Evolutionary conservation across 2,113 vertebrate genomes (phyloP).

Genomic region (Coracopsis vasa): DNA sequence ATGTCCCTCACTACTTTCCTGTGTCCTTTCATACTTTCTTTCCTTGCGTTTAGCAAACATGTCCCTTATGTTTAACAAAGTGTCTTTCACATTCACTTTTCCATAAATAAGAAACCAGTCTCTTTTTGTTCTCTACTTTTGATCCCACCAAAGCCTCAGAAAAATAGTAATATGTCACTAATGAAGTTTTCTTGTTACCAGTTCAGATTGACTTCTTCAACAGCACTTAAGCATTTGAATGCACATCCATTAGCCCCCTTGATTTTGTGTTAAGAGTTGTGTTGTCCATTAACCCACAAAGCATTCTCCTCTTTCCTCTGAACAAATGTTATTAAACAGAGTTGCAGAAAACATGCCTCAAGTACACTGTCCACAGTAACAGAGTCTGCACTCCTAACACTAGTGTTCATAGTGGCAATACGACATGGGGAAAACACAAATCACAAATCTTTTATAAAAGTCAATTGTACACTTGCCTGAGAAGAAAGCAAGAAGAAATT

Average conservation of each 20-base stretch:
- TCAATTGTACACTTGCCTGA: not conserved
- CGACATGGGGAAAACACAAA: not conserved
- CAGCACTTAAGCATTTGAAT: not conserved
- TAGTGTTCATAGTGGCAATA: not conserved
- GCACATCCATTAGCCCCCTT: slow-evolving; percentile 44
- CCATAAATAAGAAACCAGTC: not conserved
- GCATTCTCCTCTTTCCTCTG: not conserved
- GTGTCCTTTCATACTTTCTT: not conserved
- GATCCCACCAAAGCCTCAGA: not conserved
- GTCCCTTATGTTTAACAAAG: not conserved
- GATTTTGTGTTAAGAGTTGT: not conserved
- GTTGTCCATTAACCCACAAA: slow-evolving; percentile 32
- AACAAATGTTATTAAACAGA: not conserved
- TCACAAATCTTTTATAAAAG: not conserved
- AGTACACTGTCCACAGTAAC: not conserved
- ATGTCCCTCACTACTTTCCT: not conserved
- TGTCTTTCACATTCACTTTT: not conserved
- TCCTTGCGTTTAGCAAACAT: not conserved
- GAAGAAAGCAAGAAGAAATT: not conserved
- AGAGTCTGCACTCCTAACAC: not conserved
- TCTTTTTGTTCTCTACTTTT: not conserved
- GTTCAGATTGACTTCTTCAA: slow-evolving; percentile 13
- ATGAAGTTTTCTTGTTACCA: slow-evolving; percentile 37
- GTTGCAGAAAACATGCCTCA: not conserved
- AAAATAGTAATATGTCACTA: not conserved